A percentile compares a stretch with the other conserved stretches of the same genome.
phyloP scores from a whole-genome alignment of 2,888 invertebrate genomes.

The Nysson spinosus region DNA sequence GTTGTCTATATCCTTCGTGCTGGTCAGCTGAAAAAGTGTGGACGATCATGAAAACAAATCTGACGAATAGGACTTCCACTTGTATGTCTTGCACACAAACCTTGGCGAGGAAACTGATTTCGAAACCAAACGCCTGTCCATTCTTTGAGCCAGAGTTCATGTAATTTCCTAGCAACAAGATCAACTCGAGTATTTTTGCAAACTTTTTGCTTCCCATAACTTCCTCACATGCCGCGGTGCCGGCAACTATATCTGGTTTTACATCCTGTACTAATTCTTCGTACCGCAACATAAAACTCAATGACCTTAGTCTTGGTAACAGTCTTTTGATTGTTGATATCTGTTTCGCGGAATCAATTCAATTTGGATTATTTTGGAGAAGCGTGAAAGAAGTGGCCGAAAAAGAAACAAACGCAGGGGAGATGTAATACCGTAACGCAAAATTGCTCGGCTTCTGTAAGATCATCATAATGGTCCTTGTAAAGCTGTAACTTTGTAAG shows the following conservation, averaged over 20 bases:
- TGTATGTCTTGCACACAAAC: no score
- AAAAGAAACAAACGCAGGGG: background rate
- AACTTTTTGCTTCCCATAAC: constrained; percentile 93
- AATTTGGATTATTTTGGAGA: background rate
- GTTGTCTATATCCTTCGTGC: constrained; percentile 96
- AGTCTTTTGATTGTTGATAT: constrained; percentile 93
- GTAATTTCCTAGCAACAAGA: constrained; percentile 95
- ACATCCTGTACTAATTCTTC: constrained; percentile 91
- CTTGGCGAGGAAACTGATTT: constrained; percentile 97
- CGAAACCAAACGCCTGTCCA: constrained; percentile 96
- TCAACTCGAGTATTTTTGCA: constrained; percentile 91
- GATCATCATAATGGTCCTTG: constrained; percentile 86
- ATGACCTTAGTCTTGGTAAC: constrained; percentile 89
- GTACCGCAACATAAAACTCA: constrained; percentile 93
- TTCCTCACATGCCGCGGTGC: constrained; percentile 97
- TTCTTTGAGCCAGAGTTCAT: constrained; percentile 98
- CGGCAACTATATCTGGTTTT: constrained; percentile 96
- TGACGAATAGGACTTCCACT: no score
- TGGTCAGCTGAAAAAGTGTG: constrained; percentile 81
- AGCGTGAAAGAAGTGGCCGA: background rate
- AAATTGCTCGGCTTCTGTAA: constrained; percentile 97
- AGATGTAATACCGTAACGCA: constrained; percentile 83
- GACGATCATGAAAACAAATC: background rate
- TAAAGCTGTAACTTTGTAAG: constrained; percentile 89
- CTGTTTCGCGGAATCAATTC: constrained; percentile 66